Percentiles rank a stretch among this genome's conserved stretches.
phyloP scores from a whole-genome alignment of 2,797 vertebrate genomes.

The Acanthopagrus latus region DNA sequence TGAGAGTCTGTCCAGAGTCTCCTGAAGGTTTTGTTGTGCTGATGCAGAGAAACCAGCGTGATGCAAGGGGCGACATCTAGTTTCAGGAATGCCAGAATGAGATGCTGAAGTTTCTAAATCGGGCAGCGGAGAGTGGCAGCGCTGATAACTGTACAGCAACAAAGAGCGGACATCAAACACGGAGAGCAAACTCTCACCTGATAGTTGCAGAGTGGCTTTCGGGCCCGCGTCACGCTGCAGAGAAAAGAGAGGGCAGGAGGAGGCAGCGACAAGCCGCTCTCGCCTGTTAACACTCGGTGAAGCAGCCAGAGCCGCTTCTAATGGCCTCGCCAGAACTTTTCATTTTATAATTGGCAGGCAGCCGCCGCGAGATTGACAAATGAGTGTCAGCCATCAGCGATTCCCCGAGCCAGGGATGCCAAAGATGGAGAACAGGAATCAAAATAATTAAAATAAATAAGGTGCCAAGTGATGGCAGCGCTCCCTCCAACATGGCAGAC shows the following conservation, averaged over 20 bases:
- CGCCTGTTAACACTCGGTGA: slow-evolving; percentile 74
- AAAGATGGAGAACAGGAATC: slow-evolving; percentile 78
- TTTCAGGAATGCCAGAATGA: not conserved
- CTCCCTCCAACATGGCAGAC: slow-evolving; percentile 73
- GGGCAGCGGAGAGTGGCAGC: slow-evolving; percentile 24
- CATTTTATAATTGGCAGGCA: slow-evolving; percentile 85
- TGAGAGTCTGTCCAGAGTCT: slow-evolving; percentile 9
- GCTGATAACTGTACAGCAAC: slow-evolving; percentile 42
- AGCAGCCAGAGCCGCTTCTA: slow-evolving; percentile 78
- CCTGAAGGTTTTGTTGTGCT: slow-evolving; percentile 37
- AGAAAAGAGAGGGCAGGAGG: slow-evolving; percentile 41
- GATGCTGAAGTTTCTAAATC: slow-evolving; percentile 53
- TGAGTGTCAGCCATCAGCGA: slow-evolving; percentile 85
- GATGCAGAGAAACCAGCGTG: slow-evolving; percentile 30
- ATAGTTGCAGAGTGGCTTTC: slow-evolving; percentile 28
- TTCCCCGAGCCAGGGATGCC: slow-evolving; percentile 75
- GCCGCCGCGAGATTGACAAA: slow-evolving; percentile 83
- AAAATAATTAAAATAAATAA: slow-evolving; percentile 90
- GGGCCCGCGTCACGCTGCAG: slow-evolving; percentile 21
- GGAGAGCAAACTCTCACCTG: slow-evolving; percentile 54
- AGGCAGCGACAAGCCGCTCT: slow-evolving; percentile 43
- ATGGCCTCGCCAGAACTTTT: slow-evolving; percentile 84
- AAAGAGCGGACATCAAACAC: slow-evolving; percentile 59
- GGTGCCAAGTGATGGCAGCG: slow-evolving; percentile 77
- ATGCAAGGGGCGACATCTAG: slow-evolving; percentile 14